Percentiles rank a stretch among this genome's conserved stretches.
phyloP scores from a whole-genome alignment of 1,140 invertebrate species.

The Drosophila prosaltans region DNA sequence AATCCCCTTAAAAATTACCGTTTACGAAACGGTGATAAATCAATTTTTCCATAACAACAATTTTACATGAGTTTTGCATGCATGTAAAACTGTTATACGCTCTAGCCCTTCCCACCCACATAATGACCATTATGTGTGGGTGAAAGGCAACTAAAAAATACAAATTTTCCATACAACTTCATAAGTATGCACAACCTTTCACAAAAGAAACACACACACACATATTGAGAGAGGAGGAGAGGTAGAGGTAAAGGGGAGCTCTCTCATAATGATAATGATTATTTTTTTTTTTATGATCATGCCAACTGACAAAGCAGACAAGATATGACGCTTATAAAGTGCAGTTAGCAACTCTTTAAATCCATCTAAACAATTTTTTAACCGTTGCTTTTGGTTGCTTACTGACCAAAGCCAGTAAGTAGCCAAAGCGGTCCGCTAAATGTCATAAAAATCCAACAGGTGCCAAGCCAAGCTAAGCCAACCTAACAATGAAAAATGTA shows the following conservation, averaged over 20 bases:
- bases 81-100: neutral
- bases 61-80: neutral
- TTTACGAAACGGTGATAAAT: neutral
- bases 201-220: constrained; percentile 41
- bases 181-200: constrained; percentile 67
- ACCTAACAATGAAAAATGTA: constrained; percentile 20
- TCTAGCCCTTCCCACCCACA: neutral
- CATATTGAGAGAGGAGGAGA: neutral
- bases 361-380: constrained; percentile 63
- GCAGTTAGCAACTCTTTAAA: constrained; percentile 75
- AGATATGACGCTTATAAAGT: constrained; percentile 72
- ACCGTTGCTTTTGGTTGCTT: constrained; percentile 41
- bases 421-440: constrained; percentile 60
- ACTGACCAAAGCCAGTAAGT: constrained; percentile 10
- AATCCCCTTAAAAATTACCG: no score
- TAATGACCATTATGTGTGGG: constrained; percentile 45
- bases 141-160: constrained; percentile 57
- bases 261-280: constrained; percentile 72
- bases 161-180: constrained; percentile 33
- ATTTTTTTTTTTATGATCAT: constrained; percentile 65
- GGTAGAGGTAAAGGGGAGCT: neutral
- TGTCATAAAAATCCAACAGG: constrained; percentile 59
- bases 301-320: constrained; percentile 47
- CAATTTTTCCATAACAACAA: neutral
- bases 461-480: neutral